Percentiles rank a stretch among this genome's conserved stretches.
Evolutionary conservation across 2,113 vertebrate genomes (phyloP).

Genomic region (Cyrtonyx montezumae): DNA sequence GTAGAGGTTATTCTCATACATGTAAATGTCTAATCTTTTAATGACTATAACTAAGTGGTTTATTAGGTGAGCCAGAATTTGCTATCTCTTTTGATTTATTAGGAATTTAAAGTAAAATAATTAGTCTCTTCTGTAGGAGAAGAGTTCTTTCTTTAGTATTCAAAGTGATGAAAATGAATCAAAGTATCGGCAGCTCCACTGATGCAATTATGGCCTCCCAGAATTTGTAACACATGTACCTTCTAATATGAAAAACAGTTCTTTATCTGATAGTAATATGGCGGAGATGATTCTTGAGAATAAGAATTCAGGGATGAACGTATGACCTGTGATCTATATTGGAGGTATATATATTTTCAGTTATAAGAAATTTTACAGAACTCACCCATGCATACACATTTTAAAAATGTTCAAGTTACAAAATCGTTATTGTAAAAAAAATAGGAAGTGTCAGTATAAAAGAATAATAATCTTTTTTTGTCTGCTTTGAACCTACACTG

Average conservation of each 20-base stretch:
- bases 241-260: not conserved
- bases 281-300: not conserved
- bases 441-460: not conserved
- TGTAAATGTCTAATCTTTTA: not conserved
- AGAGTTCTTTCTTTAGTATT: not conserved
- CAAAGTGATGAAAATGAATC: not conserved
- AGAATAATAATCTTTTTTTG: not conserved
- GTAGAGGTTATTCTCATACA: not conserved
- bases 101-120: not conserved
- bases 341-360: not conserved
- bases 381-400: not conserved
- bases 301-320: not conserved
- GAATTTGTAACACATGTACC: not conserved
- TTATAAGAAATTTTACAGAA: not conserved
- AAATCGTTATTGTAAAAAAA: not conserved
- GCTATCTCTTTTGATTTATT: not conserved
- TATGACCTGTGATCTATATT: not conserved
- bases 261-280: not conserved
- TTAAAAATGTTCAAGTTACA: not conserved
- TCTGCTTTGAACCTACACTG: not conserved
- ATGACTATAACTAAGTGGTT: not conserved
- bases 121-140: not conserved
- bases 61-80: not conserved
- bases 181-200: not conserved
- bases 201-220: not conserved